These are phyloP conservation scores for Tortricodes alternella DNA, from an alignment of 2,888 invertebrate genomes.

Conservation along the genomic window DNA sequence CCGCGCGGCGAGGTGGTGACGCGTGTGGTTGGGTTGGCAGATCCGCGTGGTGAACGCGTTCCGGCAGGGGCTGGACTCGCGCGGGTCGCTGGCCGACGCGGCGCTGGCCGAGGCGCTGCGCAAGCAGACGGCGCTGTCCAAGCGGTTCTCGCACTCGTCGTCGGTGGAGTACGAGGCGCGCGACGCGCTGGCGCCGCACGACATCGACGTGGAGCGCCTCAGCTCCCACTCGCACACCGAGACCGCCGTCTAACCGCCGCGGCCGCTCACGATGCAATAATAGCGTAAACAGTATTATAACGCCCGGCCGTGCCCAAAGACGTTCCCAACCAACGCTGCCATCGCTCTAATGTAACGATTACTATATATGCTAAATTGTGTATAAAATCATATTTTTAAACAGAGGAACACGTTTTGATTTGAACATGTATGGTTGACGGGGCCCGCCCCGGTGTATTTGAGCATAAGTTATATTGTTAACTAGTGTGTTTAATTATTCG, in stretches of 20 bases:
- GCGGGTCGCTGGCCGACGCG: slow-evolving; percentile 95
- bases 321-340: slow-evolving; percentile 58
- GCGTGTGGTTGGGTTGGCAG: slow-evolving; percentile 85
- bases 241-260: slow-evolving; percentile 90
- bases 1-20: slow-evolving; percentile 28
- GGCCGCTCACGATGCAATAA: slow-evolving; percentile 47
- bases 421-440: slow-evolving; percentile 50
- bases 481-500: slow-evolving; percentile 83
- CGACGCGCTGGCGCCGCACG: slow-evolving; percentile 93
- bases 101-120: slow-evolving; percentile 96
- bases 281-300: slow-evolving; percentile 42
- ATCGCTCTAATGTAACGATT: slow-evolving; percentile 59
- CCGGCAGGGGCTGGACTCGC: slow-evolving; percentile 99
- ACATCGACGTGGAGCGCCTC: slow-evolving; percentile 95
- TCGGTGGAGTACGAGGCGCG: slow-evolving; percentile 96
- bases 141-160: slow-evolving; percentile 94
- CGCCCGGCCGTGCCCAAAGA: slow-evolving; percentile 40
- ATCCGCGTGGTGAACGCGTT: slow-evolving; percentile 99
- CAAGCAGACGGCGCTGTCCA: slow-evolving; percentile 95
- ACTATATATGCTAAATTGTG: slow-evolving; percentile 57
- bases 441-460: slow-evolving; percentile 56
- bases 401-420: slow-evolving; percentile 62
- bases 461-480: slow-evolving; percentile 79
- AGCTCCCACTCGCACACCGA: slow-evolving; percentile 97
- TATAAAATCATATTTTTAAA: slow-evolving; percentile 68